Evolutionary conservation across 2,888 invertebrate genomes (phyloP), one percentile per base, ranked within the genome.

Genomic region (Lypha dubia): DNA sequence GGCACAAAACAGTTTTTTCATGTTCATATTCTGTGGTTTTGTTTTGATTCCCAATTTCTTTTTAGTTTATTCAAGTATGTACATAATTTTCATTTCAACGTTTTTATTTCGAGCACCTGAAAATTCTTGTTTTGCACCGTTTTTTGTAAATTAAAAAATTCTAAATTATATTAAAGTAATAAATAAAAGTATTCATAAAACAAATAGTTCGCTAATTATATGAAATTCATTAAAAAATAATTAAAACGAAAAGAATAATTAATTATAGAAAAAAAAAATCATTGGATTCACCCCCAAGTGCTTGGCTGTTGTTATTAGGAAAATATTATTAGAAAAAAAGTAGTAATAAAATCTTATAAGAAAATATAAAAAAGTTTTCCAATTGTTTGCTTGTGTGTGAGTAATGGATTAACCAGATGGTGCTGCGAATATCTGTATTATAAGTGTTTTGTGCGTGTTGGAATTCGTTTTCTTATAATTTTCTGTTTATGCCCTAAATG

Each of bases 91-190:
- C 81, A 5, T 84, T 84, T 71, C 13, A 79, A 84, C 73, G 53
- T 77, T 84, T 84, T 81, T 81, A 74, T 77, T 84, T 84, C 74
- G 84, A 84, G 84, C 84, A 84, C 84, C 84, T 81, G 70, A 84
- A 84, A 83, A 79, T 68, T 44, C 44, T 84, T 81, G 84, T 84
- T 84, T 84, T 84, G 84, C 84, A 84, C 84, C 77, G 68, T 84
- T 84, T 81, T 76, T 82, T 74, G 41, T 74, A 53, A 77, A 58
- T 28, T 68, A 73, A 74, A 76, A 79, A 79, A 79, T 70, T 56
- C 17, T 51, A 73, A 77, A 63, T 51, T 60, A 70, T 46, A 67
- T 17, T 24, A 65, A 80, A 76, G 32, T 53, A 46, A 53, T 60
- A 77, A 74, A 38, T 62, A 60, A 41, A 79, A 65, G 20, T 65